Evolutionary conservation across 1,140 invertebrate genomes (phyloP).

Genomic region (Microplitis demolitor): DNA sequence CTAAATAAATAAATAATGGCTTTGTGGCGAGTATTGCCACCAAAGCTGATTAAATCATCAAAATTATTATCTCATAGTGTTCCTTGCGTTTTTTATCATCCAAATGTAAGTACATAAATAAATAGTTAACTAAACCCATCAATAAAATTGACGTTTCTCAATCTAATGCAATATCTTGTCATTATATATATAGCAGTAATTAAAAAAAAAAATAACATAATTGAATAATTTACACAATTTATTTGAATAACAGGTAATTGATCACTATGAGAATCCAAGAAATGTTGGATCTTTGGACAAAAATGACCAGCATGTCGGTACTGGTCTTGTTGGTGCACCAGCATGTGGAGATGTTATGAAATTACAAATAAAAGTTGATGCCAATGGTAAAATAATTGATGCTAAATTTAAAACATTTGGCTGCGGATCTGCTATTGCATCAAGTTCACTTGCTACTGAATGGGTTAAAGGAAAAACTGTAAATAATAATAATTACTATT

Average conservation of each 20-base stretch:
- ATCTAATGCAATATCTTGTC: constrained; percentile 24
- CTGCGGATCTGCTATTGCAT: constrained; percentile 98
- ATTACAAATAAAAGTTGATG: constrained; percentile 94
- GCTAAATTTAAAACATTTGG: constrained; percentile 99
- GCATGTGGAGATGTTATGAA: constrained; percentile 99
- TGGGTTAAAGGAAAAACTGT: constrained; percentile 99
- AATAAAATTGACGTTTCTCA: neutral
- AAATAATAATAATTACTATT: constrained; percentile 16
- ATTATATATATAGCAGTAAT: neutral
- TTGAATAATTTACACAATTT: constrained; percentile 10
- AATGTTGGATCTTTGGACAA: constrained; percentile 99
- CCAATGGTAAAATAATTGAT: constrained; percentile 94
- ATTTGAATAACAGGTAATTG: constrained; percentile 78
- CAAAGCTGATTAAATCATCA: constrained; percentile 43
- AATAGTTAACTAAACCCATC: neutral
- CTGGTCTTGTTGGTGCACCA: constrained; percentile 97
- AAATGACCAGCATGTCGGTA: constrained; percentile 92
- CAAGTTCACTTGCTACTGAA: constrained; percentile 98
- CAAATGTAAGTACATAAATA: constrained; percentile 53
- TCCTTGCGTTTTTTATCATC: constrained; percentile 55
- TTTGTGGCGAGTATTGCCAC: constrained; percentile 46
- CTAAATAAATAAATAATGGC: constrained; percentile 44
- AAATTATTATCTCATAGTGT: constrained; percentile 48
- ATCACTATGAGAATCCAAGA: constrained; percentile 99
- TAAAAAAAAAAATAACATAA: neutral